A percentile compares a stretch with the other conserved stretches of the same genome.
These are phyloP conservation scores for Notodonta ziczac DNA, from an alignment of 2,888 invertebrate species.

Conservation along the genomic window DNA sequence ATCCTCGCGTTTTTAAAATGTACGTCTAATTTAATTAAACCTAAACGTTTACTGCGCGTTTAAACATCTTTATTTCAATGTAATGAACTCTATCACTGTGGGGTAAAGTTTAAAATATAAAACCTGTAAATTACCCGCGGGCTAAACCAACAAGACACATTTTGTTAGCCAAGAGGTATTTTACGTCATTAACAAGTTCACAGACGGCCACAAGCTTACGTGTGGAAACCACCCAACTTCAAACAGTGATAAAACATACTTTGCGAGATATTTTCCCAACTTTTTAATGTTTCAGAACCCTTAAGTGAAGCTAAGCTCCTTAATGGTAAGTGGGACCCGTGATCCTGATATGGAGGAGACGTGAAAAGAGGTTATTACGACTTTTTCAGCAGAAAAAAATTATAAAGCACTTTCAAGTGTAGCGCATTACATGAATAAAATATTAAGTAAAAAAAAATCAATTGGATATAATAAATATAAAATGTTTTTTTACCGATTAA, in stretches of 20 bases:
- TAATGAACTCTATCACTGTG: constrained; percentile 18
- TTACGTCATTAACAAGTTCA: constrained; percentile 66
- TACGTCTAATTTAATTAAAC: neutral
- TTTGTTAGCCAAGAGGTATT: constrained; percentile 50
- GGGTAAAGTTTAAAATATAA: constrained; percentile 11
- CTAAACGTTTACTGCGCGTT: neutral
- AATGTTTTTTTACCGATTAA: neutral
- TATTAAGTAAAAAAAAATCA: constrained; percentile 12
- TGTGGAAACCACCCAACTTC: constrained; percentile 64
- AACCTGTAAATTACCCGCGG: constrained; percentile 17
- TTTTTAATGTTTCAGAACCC: constrained; percentile 75
- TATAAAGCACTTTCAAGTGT: constrained; percentile 22
- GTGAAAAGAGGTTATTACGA: constrained; percentile 28
- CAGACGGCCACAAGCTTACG: constrained; percentile 65
- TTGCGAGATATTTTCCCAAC: constrained; percentile 64
- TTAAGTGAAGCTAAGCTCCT: constrained; percentile 70
- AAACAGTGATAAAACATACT: constrained; percentile 78
- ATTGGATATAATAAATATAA: neutral
- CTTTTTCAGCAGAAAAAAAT: constrained; percentile 18
- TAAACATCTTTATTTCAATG: neutral
- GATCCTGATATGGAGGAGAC: constrained; percentile 47
- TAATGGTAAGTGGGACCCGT: constrained; percentile 57
- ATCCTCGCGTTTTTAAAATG: neutral
- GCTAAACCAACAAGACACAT: constrained; percentile 38
- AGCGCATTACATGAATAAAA: constrained; percentile 26